Evolutionary conservation across 2,888 invertebrate species (phyloP).

Genomic region (Drosophila robusta): DNA sequence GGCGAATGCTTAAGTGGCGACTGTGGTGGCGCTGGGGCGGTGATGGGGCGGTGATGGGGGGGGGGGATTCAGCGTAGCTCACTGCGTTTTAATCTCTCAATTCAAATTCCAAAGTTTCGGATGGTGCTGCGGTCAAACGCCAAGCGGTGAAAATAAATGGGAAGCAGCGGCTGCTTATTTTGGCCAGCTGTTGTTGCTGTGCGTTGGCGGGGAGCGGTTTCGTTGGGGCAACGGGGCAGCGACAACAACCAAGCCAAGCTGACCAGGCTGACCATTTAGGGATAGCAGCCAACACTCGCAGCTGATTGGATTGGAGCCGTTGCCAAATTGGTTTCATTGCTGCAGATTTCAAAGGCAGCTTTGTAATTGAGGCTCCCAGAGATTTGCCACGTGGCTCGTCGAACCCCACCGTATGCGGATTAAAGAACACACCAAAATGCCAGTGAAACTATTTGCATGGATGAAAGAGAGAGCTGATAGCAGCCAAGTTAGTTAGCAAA

Average conservation of each 20-base stretch:
- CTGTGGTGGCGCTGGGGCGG: background rate
- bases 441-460: background rate
- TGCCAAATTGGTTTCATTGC: conserved; percentile 34
- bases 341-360: background rate
- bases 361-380: conserved; percentile 37
- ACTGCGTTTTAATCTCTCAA: conserved; percentile 75
- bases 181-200: conserved; percentile 38
- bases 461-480: background rate
- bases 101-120: conserved; percentile 59
- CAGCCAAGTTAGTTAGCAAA: background rate
- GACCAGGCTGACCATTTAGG: conserved; percentile 35
- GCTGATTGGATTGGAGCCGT: conserved; percentile 13
- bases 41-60: background rate
- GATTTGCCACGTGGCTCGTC: conserved; percentile 18
- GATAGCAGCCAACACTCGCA: conserved; percentile 21
- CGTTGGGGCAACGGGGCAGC: background rate
- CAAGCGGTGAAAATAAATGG: conserved; percentile 57
- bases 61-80: background rate
- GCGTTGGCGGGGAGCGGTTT: background rate
- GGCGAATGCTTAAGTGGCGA: conserved; percentile 10
- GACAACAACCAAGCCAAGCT: conserved; percentile 1
- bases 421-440: background rate
- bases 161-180: conserved; percentile 34
- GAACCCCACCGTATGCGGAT: conserved; percentile 1
- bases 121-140: conserved; percentile 41